Conservation (phyloP, 2,113 vertebrate genomes). For the Sylvilagus bachmani region DNA sequence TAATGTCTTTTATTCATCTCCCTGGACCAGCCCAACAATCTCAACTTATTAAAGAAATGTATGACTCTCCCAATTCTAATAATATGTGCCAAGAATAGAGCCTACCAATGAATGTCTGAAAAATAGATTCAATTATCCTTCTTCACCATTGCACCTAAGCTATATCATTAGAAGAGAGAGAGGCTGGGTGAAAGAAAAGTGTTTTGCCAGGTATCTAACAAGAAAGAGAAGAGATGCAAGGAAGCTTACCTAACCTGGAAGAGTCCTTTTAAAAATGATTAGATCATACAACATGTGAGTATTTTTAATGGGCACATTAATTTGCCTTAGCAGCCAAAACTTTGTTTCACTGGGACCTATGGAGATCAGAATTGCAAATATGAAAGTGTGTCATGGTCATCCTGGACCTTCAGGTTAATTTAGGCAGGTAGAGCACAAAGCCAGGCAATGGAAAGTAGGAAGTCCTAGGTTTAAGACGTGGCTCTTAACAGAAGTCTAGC, state of each 20-base stretch:
- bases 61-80: conserved; percentile 58
- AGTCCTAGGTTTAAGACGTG: background rate
- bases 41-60: conserved; percentile 36
- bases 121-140: conserved; percentile 56
- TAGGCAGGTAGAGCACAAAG: background rate
- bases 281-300: background rate
- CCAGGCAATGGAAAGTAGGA: background rate
- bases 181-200: background rate
- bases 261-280: conserved; percentile 46
- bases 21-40: conserved; percentile 47
- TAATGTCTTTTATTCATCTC: conserved; percentile 68
- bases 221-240: conserved; percentile 45
- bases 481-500: background rate
- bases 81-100: conserved; percentile 66
- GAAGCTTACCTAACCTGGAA: conserved; percentile 16
- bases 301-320: background rate
- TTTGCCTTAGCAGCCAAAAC: conserved; percentile 20
- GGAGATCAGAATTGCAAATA: conserved; percentile 3
- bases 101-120: background rate
- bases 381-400: background rate
- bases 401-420: background rate
- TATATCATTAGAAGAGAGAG: conserved; percentile 43
- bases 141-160: conserved; percentile 51
- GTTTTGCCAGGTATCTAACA: conserved; percentile 42
- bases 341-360: background rate